Conservation (phyloP, 1,140 invertebrate species). For the Tetramorium alpestre region DNA sequence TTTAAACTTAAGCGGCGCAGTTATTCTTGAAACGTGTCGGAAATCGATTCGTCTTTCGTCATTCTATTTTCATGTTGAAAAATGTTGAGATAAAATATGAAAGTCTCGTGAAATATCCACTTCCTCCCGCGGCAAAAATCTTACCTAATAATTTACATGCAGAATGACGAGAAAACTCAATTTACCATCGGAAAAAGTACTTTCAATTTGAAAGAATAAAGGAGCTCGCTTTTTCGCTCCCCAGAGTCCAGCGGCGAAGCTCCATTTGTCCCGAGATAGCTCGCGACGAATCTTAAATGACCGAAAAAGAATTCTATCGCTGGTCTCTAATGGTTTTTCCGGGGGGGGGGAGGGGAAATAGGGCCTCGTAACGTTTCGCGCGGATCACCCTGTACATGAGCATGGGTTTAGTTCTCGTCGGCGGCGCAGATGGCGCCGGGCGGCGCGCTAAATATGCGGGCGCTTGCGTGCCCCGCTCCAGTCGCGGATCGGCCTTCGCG, state of each 20-base stretch:
- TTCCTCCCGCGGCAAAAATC: background rate
- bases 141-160: background rate
- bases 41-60: background rate
- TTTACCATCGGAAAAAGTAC: background rate
- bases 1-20: background rate
- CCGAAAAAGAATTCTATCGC: background rate
- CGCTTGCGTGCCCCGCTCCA: constrained; percentile 48
- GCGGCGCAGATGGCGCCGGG: background rate
- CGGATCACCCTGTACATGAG: constrained; percentile 9
- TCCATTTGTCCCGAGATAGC: background rate
- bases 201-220: background rate
- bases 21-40: background rate
- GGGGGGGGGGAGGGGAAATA: background rate
- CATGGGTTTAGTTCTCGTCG: background rate
- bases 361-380: background rate
- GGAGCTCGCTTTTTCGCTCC: background rate
- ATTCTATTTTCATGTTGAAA: background rate
- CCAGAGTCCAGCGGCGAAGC: background rate
- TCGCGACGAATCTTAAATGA: background rate
- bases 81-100: background rate
- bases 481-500: constrained; percentile 41
- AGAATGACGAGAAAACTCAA: background rate
- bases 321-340: background rate
- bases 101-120: background rate
- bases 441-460: constrained; percentile 30